These are phyloP conservation scores for Papilio protenor DNA, from an alignment of 2,888 invertebrate species.

Conservation along the genomic window DNA sequence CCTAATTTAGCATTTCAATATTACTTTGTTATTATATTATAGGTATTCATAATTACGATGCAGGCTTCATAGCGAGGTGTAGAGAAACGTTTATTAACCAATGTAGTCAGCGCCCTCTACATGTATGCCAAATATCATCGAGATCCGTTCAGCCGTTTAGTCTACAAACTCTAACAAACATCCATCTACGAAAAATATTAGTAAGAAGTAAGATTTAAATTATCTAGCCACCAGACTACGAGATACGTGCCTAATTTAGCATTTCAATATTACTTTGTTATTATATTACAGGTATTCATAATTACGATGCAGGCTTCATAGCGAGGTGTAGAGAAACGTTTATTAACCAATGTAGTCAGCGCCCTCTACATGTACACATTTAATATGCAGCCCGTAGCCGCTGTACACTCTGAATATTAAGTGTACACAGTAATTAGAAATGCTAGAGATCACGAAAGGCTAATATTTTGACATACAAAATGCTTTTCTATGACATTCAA, in stretches of 20 bases:
- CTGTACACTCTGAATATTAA: conserved; percentile 1
- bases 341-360: not conserved
- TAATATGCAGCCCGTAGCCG: not conserved
- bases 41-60: no score
- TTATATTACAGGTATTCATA: not conserved
- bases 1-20: no score
- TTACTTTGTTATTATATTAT: no score
- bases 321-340: not conserved
- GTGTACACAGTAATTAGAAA: not conserved
- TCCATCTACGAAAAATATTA: no score
- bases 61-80: no score
- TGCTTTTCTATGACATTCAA: not conserved
- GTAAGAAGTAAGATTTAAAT: not conserved
- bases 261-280: not conserved
- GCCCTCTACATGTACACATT: conserved; percentile 1
- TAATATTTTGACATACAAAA: not conserved
- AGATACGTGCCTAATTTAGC: not conserved
- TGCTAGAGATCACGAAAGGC: not conserved
- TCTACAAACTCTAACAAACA: no score
- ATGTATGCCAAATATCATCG: no score
- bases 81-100: no score
- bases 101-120: no score
- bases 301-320: not conserved
- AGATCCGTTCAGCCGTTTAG: no score
- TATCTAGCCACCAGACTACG: no score